phyloP scores from a whole-genome alignment of 1,140 invertebrate genomes.

The Drosophila azteca region DNA sequence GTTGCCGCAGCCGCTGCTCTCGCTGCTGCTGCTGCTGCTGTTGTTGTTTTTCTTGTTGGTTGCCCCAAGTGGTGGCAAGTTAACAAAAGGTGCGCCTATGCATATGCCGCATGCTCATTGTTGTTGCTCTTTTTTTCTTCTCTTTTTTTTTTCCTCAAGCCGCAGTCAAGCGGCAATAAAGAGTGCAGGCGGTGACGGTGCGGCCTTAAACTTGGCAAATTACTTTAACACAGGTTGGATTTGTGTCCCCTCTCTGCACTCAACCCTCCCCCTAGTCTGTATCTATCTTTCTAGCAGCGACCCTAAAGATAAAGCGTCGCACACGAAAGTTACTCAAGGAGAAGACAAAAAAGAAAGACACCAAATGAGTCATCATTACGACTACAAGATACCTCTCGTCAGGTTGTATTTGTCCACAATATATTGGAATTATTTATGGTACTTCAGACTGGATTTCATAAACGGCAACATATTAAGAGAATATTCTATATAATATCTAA shows the following conservation, averaged over 20 bases:
- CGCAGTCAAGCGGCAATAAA: conserved; percentile 53
- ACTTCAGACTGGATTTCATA: no score
- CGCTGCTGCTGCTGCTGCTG: conserved; percentile 14
- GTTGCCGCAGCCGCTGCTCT: conserved; percentile 6
- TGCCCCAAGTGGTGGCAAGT: conserved; percentile 55
- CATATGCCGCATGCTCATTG: conserved; percentile 58
- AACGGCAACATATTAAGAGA: no score
- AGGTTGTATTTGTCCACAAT: no score
- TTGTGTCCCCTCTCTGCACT: background rate
- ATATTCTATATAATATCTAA: no score
- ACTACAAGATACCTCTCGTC: no score
- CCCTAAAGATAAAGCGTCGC: conserved; percentile 40
- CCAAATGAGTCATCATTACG: background rate
- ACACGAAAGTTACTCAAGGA: conserved; percentile 47
- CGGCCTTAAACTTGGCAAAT: conserved; percentile 66
- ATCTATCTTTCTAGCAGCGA: conserved; percentile 8
- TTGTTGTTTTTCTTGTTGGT: conserved; percentile 18
- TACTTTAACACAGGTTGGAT: conserved; percentile 30
- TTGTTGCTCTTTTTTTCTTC: conserved; percentile 4
- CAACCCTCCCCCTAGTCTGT: background rate
- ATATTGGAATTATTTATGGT: no score
- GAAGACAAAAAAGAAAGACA: conserved; percentile 27
- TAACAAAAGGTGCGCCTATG: conserved; percentile 65
- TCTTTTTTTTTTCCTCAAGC: conserved; percentile 1
- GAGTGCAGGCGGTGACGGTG: conserved; percentile 22